A percentile compares a stretch with the other conserved stretches of the same genome.
These are phyloP conservation scores for Biston stratarius DNA, from an alignment of 2,888 invertebrate species.

Conservation along the genomic window DNA sequence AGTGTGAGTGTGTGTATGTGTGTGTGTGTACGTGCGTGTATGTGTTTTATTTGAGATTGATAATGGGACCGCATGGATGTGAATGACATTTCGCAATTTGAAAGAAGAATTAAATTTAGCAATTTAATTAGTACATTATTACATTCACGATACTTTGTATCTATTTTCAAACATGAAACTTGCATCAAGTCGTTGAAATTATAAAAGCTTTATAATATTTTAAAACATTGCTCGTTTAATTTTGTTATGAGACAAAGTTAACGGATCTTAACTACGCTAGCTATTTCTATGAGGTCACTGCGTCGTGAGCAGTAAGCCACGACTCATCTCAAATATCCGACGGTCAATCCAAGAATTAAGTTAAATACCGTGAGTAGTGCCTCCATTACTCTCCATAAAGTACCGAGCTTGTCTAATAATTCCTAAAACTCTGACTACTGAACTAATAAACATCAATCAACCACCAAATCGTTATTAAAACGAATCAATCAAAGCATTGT, in stretches of 20 bases:
- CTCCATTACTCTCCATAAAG: slow-evolving; percentile 84
- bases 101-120: no score
- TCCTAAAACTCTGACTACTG: slow-evolving; percentile 84
- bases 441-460: slow-evolving; percentile 86
- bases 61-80: no score
- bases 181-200: neutral
- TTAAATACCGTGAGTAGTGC: slow-evolving; percentile 76
- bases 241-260: slow-evolving; percentile 31
- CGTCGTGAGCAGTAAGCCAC: slow-evolving; percentile 65
- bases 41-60: no score
- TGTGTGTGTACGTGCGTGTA: no score
- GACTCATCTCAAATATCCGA: slow-evolving; percentile 70
- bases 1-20: no score
- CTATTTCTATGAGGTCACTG: slow-evolving; percentile 61
- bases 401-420: slow-evolving; percentile 80
- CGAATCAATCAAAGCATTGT: slow-evolving; percentile 83
- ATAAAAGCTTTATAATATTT: slow-evolving; percentile 9
- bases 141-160: neutral
- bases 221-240: slow-evolving; percentile 18
- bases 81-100: no score
- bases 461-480: slow-evolving; percentile 79
- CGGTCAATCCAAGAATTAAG: slow-evolving; percentile 79
- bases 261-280: slow-evolving; percentile 51
- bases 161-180: neutral
- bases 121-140: no score